phyloP scores from a whole-genome alignment of 2,888 invertebrate species.

The Xylota segnis region DNA sequence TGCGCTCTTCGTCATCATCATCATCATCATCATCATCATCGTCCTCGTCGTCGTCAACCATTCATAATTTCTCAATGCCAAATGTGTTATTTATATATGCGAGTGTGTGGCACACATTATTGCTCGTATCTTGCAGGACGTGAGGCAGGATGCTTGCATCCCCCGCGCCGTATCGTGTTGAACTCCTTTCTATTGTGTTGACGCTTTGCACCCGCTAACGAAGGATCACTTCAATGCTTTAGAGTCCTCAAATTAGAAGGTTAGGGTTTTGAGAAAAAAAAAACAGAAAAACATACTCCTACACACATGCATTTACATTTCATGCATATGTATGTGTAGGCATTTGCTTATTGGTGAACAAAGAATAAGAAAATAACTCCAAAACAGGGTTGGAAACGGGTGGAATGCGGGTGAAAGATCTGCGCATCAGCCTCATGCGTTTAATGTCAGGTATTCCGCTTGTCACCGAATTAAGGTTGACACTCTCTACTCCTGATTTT shows the following conservation, averaged over 20 bases:
- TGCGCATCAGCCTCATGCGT: background rate
- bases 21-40: conserved; percentile 34
- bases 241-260: conserved; percentile 63
- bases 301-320: conserved; percentile 33
- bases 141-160: background rate
- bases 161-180: background rate
- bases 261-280: conserved; percentile 59
- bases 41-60: conserved; percentile 31
- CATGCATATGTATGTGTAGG: conserved; percentile 39
- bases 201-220: conserved; percentile 50
- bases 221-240: conserved; percentile 62
- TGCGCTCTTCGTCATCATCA: conserved; percentile 39
- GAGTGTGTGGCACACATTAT: background rate
- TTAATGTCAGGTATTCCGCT: conserved; percentile 33
- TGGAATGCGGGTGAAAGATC: background rate
- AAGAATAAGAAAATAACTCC: background rate
- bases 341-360: too few relatives aligned
- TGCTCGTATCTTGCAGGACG: conserved; percentile 4
- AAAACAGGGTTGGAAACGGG: background rate
- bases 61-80: conserved; percentile 66
- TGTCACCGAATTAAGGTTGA: conserved; percentile 56
- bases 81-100: conserved; percentile 25
- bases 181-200: conserved; percentile 39
- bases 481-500: conserved; percentile 33
- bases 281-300: background rate